A percentile compares a stretch with the other conserved stretches of the same genome.
Evolutionary conservation across 2,888 invertebrate genomes (phyloP).

Genomic region (Cephus rjabovi): DNA sequence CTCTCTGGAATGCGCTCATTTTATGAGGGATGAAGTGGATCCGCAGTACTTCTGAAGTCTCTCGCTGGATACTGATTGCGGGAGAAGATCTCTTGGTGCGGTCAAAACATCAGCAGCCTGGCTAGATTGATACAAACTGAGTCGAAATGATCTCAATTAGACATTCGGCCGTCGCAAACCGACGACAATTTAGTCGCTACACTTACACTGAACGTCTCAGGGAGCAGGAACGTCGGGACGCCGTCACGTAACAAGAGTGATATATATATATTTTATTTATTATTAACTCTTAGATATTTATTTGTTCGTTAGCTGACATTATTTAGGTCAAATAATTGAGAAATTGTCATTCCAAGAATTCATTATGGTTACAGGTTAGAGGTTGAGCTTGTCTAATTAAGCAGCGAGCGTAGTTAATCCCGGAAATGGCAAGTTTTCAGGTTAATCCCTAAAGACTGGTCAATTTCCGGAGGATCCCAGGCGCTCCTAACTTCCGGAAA

Average conservation of each 20-base stretch:
- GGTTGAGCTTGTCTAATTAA: neutral
- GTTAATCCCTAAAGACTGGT: neutral
- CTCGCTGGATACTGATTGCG: neutral
- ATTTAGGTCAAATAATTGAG: neutral
- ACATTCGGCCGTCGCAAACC: conserved; percentile 29
- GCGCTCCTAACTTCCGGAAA: neutral
- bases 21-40: neutral
- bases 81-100: neutral
- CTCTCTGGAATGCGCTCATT: neutral
- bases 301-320: neutral
- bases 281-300: neutral
- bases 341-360: neutral
- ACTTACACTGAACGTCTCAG: neutral
- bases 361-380: neutral
- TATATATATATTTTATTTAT: neutral
- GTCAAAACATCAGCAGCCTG: conserved; percentile 36
- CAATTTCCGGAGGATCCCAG: neutral
- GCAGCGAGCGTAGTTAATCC: neutral
- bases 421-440: neutral
- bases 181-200: neutral
- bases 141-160: conserved; percentile 45
- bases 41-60: neutral
- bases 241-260: neutral
- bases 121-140: conserved; percentile 43
- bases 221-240: neutral